Evolutionary conservation across 2,888 invertebrate genomes (phyloP).

Genomic region (Cosmopolites sordidus): DNA sequence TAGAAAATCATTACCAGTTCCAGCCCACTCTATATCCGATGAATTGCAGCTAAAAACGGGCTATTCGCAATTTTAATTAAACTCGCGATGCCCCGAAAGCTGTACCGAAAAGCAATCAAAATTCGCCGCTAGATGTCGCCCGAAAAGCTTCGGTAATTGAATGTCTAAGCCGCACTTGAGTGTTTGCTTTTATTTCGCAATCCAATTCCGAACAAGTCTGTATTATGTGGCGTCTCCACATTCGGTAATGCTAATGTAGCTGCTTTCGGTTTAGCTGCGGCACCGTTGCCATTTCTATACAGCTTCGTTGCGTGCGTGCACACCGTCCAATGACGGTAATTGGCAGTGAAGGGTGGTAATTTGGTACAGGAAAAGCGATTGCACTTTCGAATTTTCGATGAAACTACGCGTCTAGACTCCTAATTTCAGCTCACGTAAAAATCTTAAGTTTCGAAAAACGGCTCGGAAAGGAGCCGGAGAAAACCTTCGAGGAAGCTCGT

Average conservation of each 20-base stretch:
- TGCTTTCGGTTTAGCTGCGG: slow-evolving; percentile 4
- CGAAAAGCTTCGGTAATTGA: slow-evolving; percentile 15
- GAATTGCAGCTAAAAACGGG: no score
- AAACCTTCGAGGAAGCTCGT: no score
- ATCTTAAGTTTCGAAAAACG: no score
- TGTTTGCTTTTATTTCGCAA: slow-evolving; percentile 13
- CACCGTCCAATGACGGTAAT: not conserved
- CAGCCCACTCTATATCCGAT: no score
- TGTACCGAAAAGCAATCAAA: slow-evolving; percentile 12
- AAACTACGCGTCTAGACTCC: no score
- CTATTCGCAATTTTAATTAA: slow-evolving; percentile 8
- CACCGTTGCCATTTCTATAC: slow-evolving; percentile 5
- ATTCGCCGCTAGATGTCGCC: slow-evolving; percentile 14
- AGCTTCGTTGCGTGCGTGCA: not conserved
- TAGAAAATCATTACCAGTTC: no score
- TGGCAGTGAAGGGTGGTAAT: slow-evolving; percentile 1
- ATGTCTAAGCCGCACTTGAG: slow-evolving; percentile 15
- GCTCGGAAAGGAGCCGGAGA: no score
- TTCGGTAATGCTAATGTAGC: slow-evolving; percentile 13
- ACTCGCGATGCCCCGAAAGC: slow-evolving; percentile 3
- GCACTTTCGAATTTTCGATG: not conserved
- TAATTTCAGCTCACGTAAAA: no score
- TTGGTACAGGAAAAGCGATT: not conserved
- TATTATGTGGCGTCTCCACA: slow-evolving; percentile 12
- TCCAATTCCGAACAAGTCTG: slow-evolving; percentile 8